Conservation (phyloP, 2,113 vertebrate genomes). For the Leptosomus discolor region DNA sequence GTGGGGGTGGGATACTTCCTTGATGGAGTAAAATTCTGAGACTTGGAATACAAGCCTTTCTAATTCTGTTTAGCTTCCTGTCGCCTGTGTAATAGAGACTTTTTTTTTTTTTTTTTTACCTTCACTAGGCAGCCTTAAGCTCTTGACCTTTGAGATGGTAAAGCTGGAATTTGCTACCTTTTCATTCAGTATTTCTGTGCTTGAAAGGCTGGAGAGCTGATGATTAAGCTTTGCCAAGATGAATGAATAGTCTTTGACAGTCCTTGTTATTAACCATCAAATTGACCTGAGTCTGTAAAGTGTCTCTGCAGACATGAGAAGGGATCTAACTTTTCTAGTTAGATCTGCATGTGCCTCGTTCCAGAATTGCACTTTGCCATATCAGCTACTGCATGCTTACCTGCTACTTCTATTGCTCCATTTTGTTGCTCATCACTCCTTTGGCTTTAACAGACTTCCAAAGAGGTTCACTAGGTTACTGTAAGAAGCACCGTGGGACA, state of each 20-base stretch:
- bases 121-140: background rate
- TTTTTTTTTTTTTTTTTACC: background rate
- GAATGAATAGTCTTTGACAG: background rate
- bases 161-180: background rate
- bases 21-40: background rate
- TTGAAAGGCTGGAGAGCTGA: background rate
- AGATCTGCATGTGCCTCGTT: background rate
- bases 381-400: background rate
- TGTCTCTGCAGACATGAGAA: background rate
- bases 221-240: background rate
- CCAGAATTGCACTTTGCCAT: background rate
- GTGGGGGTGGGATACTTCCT: background rate
- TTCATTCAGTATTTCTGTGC: background rate
- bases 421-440: background rate
- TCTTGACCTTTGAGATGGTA: background rate
- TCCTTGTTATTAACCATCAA: background rate
- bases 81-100: background rate
- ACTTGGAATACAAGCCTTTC: background rate
- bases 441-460: background rate
- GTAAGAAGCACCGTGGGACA: background rate
- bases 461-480: background rate
- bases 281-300: fast-evolving
- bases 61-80: background rate
- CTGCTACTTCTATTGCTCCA: background rate
- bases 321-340: background rate